Percentiles rank a stretch among this genome's conserved stretches.
These are phyloP conservation scores for Neolamprologus caudopunctatus DNA, from an alignment of 2,113 vertebrate species.

Conservation along the genomic window DNA sequence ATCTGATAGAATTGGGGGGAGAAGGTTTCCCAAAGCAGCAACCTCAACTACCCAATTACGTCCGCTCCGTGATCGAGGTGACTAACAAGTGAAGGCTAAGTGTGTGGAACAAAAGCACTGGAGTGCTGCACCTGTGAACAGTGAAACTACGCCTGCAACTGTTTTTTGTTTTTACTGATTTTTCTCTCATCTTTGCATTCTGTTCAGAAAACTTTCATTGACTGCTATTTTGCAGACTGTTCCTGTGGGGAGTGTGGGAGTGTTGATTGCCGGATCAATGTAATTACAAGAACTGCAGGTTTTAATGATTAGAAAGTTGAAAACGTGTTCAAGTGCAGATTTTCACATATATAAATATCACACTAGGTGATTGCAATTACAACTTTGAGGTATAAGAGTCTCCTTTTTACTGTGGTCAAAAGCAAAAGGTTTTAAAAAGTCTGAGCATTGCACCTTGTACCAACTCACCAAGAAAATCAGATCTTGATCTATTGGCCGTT, in stretches of 20 bases:
- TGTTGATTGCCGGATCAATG: background rate
- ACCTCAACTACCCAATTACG: constrained; percentile 17
- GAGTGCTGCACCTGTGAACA: background rate
- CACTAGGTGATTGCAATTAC: background rate
- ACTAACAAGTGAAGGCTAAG: background rate
- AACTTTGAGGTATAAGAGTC: background rate
- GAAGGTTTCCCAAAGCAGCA: background rate
- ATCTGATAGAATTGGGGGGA: constrained; percentile 17
- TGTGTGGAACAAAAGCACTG: background rate
- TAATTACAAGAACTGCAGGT: background rate
- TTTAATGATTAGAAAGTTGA: background rate
- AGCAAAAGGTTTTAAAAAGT: background rate
- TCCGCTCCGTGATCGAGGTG: background rate
- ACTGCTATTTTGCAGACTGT: background rate
- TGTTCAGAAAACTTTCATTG: background rate
- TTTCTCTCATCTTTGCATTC: background rate
- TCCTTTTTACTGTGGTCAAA: background rate
- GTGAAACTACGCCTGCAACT: background rate
- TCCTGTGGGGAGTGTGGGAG: background rate
- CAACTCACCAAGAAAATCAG: background rate
- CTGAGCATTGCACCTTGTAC: background rate
- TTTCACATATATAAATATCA: background rate
- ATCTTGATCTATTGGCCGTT: background rate
- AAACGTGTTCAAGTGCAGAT: background rate
- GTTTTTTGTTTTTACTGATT: background rate